Conservation (phyloP, 2,797 vertebrate genomes). For the Balearica regulorum region DNA sequence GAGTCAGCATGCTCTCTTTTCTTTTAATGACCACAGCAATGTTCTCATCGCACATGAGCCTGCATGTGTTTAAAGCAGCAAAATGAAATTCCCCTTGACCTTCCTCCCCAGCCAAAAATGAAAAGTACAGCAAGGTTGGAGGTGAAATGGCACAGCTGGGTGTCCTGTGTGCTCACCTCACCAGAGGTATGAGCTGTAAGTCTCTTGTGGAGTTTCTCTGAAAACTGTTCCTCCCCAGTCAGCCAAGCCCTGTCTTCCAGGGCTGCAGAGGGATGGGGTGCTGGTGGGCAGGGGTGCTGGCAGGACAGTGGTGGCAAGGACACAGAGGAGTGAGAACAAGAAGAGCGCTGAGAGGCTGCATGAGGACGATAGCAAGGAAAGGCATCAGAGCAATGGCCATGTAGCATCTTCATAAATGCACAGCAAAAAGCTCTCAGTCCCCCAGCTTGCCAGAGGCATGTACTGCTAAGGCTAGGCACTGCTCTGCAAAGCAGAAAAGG, state of each 20-base stretch:
- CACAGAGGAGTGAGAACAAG: background rate
- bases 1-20: background rate
- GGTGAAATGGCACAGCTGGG: background rate
- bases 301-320: background rate
- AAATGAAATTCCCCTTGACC: background rate
- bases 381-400: background rate
- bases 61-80: background rate
- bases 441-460: background rate
- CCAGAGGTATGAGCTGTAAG: fast-evolving
- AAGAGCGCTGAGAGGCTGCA: background rate
- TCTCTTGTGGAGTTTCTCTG: background rate
- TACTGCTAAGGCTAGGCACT: background rate
- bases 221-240: fast-evolving
- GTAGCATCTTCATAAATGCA: background rate
- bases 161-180: background rate
- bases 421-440: background rate
- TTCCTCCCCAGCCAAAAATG: background rate
- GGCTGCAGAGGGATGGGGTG: background rate
- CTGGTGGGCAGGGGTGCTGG: background rate
- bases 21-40: constrained; percentile 31
- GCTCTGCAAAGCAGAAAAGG: background rate
- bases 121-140: background rate
- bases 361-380: background rate
- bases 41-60: background rate
- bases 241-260: fast-evolving